A percentile compares a stretch with the other conserved stretches of the same genome.
phyloP scores from a whole-genome alignment of 2,797 vertebrate genomes.

The Chromis chromis region DNA sequence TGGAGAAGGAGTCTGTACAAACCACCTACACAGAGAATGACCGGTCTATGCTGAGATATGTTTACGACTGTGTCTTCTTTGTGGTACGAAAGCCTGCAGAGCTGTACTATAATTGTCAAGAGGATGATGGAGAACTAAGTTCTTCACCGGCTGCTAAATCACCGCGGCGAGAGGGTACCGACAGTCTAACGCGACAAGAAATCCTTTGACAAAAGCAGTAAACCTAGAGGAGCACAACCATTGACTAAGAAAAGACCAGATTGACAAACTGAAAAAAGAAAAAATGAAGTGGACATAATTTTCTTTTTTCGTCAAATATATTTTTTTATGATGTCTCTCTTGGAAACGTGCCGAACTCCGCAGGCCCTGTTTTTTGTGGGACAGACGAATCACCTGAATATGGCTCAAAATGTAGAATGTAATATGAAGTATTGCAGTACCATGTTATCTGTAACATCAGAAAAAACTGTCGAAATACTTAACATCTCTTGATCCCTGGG shows the following conservation, averaged over 20 bases:
- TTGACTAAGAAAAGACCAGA: constrained; percentile 15
- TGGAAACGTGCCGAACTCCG: constrained; percentile 27
- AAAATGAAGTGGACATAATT: constrained; percentile 7
- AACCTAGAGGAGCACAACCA: constrained; percentile 18
- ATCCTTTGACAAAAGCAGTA: neutral
- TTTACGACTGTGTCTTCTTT: constrained; percentile 98
- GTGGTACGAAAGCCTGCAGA: constrained; percentile 92
- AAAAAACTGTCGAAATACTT: constrained; percentile 19
- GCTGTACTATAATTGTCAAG: constrained; percentile 66
- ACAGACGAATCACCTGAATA: neutral
- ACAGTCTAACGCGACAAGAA: constrained; percentile 76
- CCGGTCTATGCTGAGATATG: constrained; percentile 95
- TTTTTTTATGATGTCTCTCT: constrained; percentile 38
- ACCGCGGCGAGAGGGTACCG: constrained; percentile 68
- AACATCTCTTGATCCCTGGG: neutral
- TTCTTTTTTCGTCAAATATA: constrained; percentile 38
- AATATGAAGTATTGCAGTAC: constrained; percentile 7
- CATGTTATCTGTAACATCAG: constrained; percentile 2
- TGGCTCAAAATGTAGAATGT: constrained; percentile 18
- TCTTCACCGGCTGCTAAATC: constrained; percentile 75
- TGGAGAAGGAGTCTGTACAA: constrained; percentile 92
- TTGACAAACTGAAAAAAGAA: constrained; percentile 20
- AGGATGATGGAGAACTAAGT: constrained; percentile 52
- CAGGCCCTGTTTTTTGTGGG: neutral
- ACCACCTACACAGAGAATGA: constrained; percentile 98